phyloP scores from a whole-genome alignment of 2,797 vertebrate genomes.

The Delichon dasypus region DNA sequence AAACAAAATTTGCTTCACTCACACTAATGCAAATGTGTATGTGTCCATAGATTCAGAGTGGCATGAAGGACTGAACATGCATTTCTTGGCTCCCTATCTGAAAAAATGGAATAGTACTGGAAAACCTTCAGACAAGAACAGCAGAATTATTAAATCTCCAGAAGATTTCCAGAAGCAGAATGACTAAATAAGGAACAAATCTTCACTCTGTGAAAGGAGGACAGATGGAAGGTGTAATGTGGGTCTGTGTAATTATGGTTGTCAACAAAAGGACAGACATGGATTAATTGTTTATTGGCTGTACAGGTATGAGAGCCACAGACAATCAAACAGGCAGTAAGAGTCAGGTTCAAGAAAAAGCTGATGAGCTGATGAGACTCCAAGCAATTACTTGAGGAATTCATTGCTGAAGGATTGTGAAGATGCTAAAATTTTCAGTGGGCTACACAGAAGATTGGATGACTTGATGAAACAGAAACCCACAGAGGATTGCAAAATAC shows the following conservation, averaged over 20 bases:
- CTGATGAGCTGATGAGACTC: background rate
- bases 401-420: background rate
- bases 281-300: background rate
- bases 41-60: background rate
- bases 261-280: background rate
- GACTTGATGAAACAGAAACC: background rate
- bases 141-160: background rate
- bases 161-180: background rate
- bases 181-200: background rate
- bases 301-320: background rate
- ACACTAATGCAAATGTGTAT: background rate
- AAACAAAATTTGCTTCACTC: background rate
- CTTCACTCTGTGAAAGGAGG: background rate
- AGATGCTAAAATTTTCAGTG: background rate
- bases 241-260: background rate
- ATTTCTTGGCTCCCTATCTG: background rate
- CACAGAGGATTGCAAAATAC: background rate
- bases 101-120: background rate
- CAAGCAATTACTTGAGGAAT: background rate
- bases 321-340: background rate
- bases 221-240: background rate
- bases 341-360: background rate
- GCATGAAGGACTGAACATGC: background rate
- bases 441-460: background rate
- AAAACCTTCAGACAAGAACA: background rate